These are phyloP conservation scores for Chrysolina oricalcia DNA, from an alignment of 2,888 invertebrate species.

Conservation along the genomic window DNA sequence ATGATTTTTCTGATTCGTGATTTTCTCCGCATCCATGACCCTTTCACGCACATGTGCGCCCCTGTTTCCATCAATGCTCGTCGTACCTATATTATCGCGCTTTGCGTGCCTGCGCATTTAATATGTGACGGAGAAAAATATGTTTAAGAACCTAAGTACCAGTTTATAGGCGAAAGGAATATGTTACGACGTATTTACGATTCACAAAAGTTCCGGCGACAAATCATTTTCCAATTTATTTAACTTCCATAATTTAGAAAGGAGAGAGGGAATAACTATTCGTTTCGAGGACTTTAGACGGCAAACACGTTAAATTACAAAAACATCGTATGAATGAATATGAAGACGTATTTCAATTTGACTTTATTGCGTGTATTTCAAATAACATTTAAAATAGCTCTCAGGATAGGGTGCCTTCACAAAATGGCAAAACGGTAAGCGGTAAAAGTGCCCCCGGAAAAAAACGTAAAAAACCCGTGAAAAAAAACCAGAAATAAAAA, in stretches of 20 bases:
- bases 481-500: too few species aligned
- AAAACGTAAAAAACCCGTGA: too few species aligned
- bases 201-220: slow-evolving; percentile 45
- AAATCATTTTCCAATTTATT: slow-evolving; percentile 47
- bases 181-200: slow-evolving; percentile 48
- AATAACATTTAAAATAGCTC: too few species aligned
- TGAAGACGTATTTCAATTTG: too few species aligned
- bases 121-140: slow-evolving; percentile 49
- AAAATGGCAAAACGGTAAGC: too few species aligned
- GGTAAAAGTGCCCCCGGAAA: too few species aligned
- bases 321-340: too few species aligned
- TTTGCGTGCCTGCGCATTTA: slow-evolving; percentile 60
- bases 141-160: slow-evolving; percentile 49
- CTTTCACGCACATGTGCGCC: slow-evolving; percentile 24
- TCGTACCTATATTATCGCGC: slow-evolving; percentile 60
- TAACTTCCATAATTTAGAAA: slow-evolving; percentile 6
- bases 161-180: slow-evolving; percentile 50
- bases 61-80: slow-evolving; percentile 55
- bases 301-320: neutral
- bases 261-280: slow-evolving; percentile 12
- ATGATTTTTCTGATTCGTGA: neutral
- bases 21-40: neutral
- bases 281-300: neutral
- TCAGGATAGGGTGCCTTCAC: too few species aligned
- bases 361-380: too few species aligned